These are phyloP conservation scores for Ips nitidus DNA, from an alignment of 1,140 invertebrate species.

Conservation along the genomic window DNA sequence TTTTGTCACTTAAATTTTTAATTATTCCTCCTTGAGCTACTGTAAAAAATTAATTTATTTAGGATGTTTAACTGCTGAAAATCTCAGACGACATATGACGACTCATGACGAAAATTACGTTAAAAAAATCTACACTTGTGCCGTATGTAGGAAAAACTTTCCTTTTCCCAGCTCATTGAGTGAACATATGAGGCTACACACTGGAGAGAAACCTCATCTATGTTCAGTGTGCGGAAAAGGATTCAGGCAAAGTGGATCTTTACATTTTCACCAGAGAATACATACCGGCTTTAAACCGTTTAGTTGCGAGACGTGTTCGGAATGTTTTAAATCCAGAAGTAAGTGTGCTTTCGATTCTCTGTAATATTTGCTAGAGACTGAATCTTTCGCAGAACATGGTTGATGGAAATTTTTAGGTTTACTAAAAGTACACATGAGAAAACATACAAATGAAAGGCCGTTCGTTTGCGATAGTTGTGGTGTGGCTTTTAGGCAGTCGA, in stretches of 20 bases:
- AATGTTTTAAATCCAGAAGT: constrained; percentile 47
- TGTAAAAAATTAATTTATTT: constrained; percentile 5
- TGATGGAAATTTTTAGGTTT: constrained; percentile 21
- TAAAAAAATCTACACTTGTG: constrained; percentile 47
- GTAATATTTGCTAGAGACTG: no score
- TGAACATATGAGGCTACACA: constrained; percentile 51
- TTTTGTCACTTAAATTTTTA: no score
- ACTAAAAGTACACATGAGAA: constrained; percentile 46
- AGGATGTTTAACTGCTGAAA: constrained; percentile 45
- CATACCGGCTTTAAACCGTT: constrained; percentile 56
- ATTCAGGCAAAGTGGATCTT: constrained; percentile 65
- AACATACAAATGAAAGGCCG: constrained; percentile 46
- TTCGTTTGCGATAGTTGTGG: constrained; percentile 48
- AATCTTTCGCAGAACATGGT: no score
- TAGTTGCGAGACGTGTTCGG: constrained; percentile 53
- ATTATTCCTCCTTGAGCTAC: no score
- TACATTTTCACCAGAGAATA: constrained; percentile 57
- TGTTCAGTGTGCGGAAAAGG: constrained; percentile 49
- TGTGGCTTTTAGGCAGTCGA: constrained; percentile 47
- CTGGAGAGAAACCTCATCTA: constrained; percentile 47
- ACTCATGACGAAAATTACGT: constrained; percentile 39
- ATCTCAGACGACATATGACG: constrained; percentile 40
- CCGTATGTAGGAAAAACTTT: constrained; percentile 57
- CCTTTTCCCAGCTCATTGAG: constrained; percentile 47
- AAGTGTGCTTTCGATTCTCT: constrained; percentile 15